Conservation (phyloP, 2,797 vertebrate species). For the Chelonia mydas region DNA sequence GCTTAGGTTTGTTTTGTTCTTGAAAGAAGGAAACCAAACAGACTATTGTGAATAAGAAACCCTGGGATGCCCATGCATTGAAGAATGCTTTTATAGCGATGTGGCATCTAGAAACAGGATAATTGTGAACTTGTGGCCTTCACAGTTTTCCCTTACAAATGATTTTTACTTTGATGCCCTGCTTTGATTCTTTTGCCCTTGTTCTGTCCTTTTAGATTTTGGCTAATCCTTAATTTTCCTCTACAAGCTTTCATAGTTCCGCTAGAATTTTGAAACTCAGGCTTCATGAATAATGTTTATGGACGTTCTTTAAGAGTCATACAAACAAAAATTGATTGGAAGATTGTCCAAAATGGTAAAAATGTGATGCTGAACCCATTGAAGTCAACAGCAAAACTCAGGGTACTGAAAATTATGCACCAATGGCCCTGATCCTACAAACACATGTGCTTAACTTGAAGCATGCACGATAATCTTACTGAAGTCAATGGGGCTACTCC, state of each 20-base stretch:
- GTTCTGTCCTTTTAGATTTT: not conserved
- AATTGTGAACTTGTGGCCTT: conserved; percentile 16
- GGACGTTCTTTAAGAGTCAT: not conserved
- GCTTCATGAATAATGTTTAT: not conserved
- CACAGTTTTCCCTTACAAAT: conserved; percentile 6
- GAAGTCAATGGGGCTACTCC: not conserved
- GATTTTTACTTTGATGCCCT: conserved; percentile 36
- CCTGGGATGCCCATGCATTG: conserved; percentile 6
- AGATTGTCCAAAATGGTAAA: not conserved
- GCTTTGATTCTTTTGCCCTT: conserved; percentile 47
- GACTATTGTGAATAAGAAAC: conserved; percentile 18
- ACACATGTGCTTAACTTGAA: not conserved
- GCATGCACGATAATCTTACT: not conserved
- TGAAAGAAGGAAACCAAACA: conserved; percentile 1
- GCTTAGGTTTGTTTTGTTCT: conserved; percentile 14
- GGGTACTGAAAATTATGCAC: not conserved
- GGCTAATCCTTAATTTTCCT: not conserved
- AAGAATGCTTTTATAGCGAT: conserved; percentile 16
- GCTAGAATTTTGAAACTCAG: not conserved
- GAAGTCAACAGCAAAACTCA: not conserved
- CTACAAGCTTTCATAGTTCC: not conserved
- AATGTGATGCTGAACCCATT: not conserved
- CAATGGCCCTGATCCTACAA: not conserved
- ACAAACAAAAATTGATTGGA: not conserved
- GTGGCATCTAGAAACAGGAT: conserved; percentile 31